Evolutionary conservation across 2,113 vertebrate species (phyloP).

Genomic region (Rousettus leschenaultii): DNA sequence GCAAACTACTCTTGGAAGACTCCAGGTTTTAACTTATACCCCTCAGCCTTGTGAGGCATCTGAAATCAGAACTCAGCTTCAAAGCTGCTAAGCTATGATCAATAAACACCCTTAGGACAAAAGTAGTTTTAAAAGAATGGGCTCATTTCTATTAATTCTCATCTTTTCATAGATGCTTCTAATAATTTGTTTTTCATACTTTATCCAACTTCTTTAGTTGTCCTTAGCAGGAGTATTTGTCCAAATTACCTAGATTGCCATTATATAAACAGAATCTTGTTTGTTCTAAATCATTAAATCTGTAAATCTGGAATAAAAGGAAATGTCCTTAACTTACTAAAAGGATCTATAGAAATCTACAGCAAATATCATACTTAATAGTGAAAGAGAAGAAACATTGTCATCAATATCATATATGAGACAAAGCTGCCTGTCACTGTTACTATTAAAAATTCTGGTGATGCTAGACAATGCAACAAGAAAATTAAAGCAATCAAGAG

Average conservation of each 20-base stretch:
- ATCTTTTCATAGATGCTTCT: not conserved
- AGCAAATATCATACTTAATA: not conserved
- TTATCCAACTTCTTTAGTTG: not conserved
- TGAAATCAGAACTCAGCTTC: not conserved
- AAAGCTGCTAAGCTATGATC: not conserved
- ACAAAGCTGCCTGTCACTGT: not conserved
- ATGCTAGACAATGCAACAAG: not conserved
- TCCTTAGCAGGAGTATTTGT: not conserved
- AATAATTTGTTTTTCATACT: constrained; percentile 15
- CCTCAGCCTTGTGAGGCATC: not conserved
- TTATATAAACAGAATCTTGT: not conserved
- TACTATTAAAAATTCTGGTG: not conserved
- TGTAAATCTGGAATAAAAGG: not conserved
- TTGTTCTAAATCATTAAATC: constrained; percentile 8
- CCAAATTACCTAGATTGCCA: not conserved
- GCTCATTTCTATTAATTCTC: not conserved
- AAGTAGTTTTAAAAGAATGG: constrained; percentile 5
- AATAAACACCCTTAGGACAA: not conserved
- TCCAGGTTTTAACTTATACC: not conserved
- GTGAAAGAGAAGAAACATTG: not conserved
- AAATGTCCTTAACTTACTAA: not conserved
- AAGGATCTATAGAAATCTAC: not conserved
- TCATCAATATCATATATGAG: not conserved
- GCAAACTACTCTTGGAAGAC: not conserved
- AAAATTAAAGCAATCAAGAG: constrained; percentile 16